Evolutionary conservation across 2,113 vertebrate species (phyloP).

Genomic region (Diphyllodes magnificus): DNA sequence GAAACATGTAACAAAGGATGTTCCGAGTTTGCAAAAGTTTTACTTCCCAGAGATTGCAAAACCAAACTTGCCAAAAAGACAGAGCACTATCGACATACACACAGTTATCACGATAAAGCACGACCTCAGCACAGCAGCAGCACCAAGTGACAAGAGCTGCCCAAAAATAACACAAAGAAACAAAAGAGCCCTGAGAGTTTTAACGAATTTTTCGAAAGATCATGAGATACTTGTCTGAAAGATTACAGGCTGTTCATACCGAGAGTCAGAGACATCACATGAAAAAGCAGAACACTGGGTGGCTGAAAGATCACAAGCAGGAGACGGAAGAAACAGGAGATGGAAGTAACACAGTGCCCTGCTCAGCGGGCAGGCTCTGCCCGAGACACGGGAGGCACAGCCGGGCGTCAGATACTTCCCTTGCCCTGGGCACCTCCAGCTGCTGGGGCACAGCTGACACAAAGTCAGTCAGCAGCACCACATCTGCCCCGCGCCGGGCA

Average conservation of each 20-base stretch:
- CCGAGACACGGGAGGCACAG: neutral
- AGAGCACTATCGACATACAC: neutral
- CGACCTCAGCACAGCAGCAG: neutral
- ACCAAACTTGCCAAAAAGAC: neutral
- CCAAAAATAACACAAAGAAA: neutral
- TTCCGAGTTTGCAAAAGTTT: neutral
- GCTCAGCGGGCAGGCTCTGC: neutral
- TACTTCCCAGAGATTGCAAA: neutral
- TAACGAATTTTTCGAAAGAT: neutral
- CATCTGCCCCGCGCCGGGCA: neutral
- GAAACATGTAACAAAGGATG: neutral
- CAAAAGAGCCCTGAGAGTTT: neutral
- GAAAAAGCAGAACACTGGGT: neutral
- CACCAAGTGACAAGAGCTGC: neutral
- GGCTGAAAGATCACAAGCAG: neutral
- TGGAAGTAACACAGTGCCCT: neutral
- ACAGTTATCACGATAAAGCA: neutral
- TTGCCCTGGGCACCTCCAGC: neutral
- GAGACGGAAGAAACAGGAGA: neutral
- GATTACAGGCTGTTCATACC: neutral
- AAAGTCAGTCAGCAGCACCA: accelerated
- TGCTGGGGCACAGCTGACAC: neutral
- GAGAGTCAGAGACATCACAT: neutral
- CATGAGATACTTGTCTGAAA: accelerated
- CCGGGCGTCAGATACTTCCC: neutral